Evolutionary conservation across 2,888 invertebrate genomes (phyloP), one percentile per base, ranked within the genome.

Genomic region (Reticulitermes lucifugus): DNA sequence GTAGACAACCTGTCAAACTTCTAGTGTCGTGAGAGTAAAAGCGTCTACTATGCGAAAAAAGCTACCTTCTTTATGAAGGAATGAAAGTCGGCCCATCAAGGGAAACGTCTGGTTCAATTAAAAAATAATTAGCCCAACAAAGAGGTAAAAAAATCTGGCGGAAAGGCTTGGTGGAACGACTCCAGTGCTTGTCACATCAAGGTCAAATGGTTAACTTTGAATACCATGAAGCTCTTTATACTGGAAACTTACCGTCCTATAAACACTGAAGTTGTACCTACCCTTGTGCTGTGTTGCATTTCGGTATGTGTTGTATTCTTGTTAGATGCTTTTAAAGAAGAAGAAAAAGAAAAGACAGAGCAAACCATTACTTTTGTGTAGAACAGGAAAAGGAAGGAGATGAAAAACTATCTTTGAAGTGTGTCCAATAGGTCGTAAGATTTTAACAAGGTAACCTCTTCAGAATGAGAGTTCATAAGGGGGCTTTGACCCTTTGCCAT

Each of bases 381-480:
- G 73, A 73, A 73, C 41, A 6, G 35, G 21, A 41, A 70, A n/a
- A 21, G 41, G 2, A 46, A 10, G 65, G 22, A 51, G 12, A 51
- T 12, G 5, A n/a, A 46, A 77, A 46, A 21, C n/a, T 77, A 46
- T 21, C 84, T 84, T 84, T 84, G 43, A 79, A 60, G 75, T 51
- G 59, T 79, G 79, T 65, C 84, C 84, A 84, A 84, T 84, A 79
- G 84, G 65, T 46, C 79, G 84, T 79, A 70, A 79, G 51, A 43
- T 79, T 84, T 84, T 84, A 84, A 84, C 84, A 84, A 84, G 84
- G 79, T 70, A 79, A 51, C 84, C 84, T 84, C 79, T 79, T 79
- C 79, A 84, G 29, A 25, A 25, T 65, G 29, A 41, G 65, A 84
- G 46, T 79, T 79, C 79, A 41, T 59, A 75, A 51, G 70, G 65